Base-by-base conservation (phyloP, 2,888 invertebrate species). In the Cremastinae sp. region DNA sequence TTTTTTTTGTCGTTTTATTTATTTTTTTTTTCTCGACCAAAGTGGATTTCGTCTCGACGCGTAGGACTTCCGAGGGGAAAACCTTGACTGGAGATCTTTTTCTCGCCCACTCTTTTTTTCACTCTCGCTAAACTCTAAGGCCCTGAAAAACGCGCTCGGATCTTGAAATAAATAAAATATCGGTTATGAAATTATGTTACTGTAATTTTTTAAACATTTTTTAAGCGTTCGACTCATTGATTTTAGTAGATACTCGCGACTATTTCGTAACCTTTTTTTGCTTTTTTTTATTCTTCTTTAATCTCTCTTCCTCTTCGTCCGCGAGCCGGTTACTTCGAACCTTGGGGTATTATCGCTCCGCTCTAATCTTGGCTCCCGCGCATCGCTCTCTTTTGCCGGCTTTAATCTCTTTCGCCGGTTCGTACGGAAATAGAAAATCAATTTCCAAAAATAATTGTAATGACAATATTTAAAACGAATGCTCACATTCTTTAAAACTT, bases 331-430 rank as follows among this genome's bases (percentile, higher is more conserved):
- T 79, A 83, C 82, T 79, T 62, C 79, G 79, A 81, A 82, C 84
- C 84, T 84, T 83, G 82, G 82, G 74, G 80, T 84, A 84, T 84
- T 82, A 84, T 83, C 82, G 82, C 84, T 77, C 66, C 72, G 49
- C 74, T 79, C 81, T 84, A 83, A 84, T 82, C 82, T 83, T 84
- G 83, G 84, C 79, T 75, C 62, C 71, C 75, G 62, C 69, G 51
- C 72, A 70, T 39, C 20, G 9, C 20, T 20, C 49, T 39, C 62
- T 22, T 20, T 22, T 20, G 20, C n/a, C 22, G 12, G 28, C 41
- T 49, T 16, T 39, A 58, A 18, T 37, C 39, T 47, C 28, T 28
- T 20, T 39, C 49, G 14, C 56, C 58, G 51, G 45, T 61, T 12
- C 20, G 16, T 20, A 55, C 62, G 4, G 41, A 71, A 75, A 66